These are phyloP conservation scores for Phyllotreta cruciferae DNA, from an alignment of 2,888 invertebrate species.

Conservation along the genomic window DNA sequence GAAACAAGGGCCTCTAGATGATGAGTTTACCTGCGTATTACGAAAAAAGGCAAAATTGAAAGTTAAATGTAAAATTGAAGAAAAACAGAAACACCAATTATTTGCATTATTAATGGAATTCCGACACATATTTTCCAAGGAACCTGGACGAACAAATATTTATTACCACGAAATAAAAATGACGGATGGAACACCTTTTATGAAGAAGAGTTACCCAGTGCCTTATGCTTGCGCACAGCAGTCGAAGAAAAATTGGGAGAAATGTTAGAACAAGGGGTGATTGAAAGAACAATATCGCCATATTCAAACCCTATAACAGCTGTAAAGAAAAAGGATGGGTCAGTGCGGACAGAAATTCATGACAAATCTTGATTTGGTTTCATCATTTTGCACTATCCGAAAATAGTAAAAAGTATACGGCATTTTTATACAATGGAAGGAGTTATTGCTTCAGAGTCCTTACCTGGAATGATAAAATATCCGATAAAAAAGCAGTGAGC, in stretches of 20 bases:
- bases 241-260: not conserved
- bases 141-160: constrained; percentile 7
- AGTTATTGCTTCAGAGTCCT: constrained; percentile 39
- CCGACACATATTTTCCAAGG: constrained; percentile 25
- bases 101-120: constrained; percentile 8
- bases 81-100: not conserved
- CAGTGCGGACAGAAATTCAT: constrained; percentile 25
- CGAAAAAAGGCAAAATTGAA: constrained; percentile 5
- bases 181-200: too few species aligned
- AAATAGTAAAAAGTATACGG: constrained; percentile 38
- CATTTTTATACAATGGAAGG: constrained; percentile 35
- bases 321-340: too few species aligned
- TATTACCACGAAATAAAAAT: not conserved
- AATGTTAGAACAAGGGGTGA: not conserved
- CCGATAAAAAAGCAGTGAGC: too few species aligned
- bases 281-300: too few species aligned
- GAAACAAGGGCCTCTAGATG: not conserved
- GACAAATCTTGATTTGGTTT: constrained; percentile 37
- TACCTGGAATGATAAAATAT: too few species aligned
- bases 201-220: too few species aligned
- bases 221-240: too few species aligned
- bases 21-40: not conserved
- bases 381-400: constrained; percentile 40
- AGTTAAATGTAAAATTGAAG: not conserved
- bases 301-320: too few species aligned